phyloP scores from a whole-genome alignment of 2,113 vertebrate species.

The Chionis minor region DNA sequence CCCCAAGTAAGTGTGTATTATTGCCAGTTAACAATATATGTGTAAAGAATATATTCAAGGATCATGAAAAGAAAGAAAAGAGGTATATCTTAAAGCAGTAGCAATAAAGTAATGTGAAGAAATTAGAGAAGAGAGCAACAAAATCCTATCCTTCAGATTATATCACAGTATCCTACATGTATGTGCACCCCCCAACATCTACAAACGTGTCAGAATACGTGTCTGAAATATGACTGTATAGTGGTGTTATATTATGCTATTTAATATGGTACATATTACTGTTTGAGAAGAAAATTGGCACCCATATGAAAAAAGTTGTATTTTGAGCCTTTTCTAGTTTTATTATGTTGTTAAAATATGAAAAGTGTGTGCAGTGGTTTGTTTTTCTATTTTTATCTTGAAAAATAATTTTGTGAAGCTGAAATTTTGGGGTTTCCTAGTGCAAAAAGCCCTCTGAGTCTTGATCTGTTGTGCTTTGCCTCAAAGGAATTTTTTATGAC shows the following conservation, averaged over 20 bases:
- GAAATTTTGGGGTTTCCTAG: not conserved
- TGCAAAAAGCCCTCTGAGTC: not conserved
- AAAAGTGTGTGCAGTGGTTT: not conserved
- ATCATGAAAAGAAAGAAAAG: not conserved
- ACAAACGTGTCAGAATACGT: not conserved
- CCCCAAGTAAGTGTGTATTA: not conserved
- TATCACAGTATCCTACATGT: not conserved
- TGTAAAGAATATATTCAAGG: not conserved
- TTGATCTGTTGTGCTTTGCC: not conserved
- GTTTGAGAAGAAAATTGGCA: not conserved
- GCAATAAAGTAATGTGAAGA: not conserved
- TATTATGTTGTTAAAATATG: not conserved
- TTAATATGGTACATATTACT: not conserved
- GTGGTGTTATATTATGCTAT: not conserved
- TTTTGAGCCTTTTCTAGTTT: not conserved
- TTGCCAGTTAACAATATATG: not conserved
- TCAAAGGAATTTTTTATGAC: constrained; percentile 33
- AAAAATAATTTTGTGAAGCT: not conserved
- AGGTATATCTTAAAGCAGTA: not conserved
- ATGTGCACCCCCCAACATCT: not conserved
- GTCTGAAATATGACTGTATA: not conserved
- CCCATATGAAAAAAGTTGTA: not conserved
- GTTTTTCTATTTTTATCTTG: not conserved
- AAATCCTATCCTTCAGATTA: not conserved
- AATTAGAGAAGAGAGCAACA: not conserved